A percentile compares a stretch with the other conserved stretches of the same genome.
Conservation (phyloP, 2,113 vertebrate species). For the Proterorhinus semilunaris region DNA sequence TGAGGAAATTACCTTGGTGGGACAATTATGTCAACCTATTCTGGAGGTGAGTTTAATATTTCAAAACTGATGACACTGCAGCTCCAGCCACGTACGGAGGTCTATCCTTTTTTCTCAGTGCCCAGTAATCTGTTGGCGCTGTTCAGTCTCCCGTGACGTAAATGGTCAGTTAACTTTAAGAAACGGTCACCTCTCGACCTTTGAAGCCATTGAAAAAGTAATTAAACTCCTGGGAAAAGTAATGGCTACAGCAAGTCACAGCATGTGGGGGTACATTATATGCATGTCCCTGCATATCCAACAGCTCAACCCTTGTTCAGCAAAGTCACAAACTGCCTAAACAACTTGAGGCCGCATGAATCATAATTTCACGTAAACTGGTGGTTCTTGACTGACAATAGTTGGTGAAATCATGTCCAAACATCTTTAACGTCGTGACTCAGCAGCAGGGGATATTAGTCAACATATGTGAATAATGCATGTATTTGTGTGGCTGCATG, state of each 20-base stretch:
- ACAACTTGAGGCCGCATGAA: constrained; percentile 1
- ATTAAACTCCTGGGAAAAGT: neutral
- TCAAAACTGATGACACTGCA: constrained; percentile 24
- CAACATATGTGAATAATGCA: neutral
- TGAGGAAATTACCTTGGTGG: neutral
- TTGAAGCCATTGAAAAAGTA: neutral
- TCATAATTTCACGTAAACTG: constrained; percentile 17
- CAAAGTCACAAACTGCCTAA: neutral
- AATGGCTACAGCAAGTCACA: neutral
- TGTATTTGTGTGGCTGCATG: constrained; percentile 13
- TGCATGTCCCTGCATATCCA: neutral
- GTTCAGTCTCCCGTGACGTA: constrained; percentile 28
- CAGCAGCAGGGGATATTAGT: constrained; percentile 1
- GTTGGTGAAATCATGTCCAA: constrained; percentile 33
- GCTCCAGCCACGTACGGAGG: neutral
- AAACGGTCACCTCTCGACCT: constrained; percentile 14
- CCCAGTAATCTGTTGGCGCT: neutral
- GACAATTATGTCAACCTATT: neutral
- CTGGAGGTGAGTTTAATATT: neutral
- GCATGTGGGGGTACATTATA: neutral
- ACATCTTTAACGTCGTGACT: constrained; percentile 34
- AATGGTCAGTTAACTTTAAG: constrained; percentile 11
- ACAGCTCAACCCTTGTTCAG: neutral
- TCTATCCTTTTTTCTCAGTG: constrained; percentile 37
- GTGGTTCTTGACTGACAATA: constrained; percentile 20